Base-by-base conservation (phyloP, 2,113 vertebrate genomes). In the Myotis davidii region DNA sequence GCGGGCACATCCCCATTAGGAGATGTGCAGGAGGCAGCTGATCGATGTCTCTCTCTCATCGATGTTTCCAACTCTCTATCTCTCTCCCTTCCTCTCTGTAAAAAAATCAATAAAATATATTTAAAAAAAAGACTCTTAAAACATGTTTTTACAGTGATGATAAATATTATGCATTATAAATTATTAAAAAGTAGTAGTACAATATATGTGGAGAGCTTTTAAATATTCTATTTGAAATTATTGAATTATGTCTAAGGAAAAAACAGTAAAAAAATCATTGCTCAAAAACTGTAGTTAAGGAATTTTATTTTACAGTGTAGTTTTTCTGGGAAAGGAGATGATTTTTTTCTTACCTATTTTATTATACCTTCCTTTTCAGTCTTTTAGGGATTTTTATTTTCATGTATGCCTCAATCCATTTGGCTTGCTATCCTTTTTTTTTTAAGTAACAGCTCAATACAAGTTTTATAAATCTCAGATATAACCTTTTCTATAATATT, bases 231-330 rank as follows among this genome's bases (percentile, higher is more conserved):
- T 52, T 70, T 79, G 72, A 87, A 90, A 52, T 9, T 79, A 69
- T 10, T 88, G 12, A 88, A n/a, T 90, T 85, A 52, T 91, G 11
- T 77, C 18, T 88, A 85, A 88, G 34, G 64, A 93, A 94, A 95
- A 95, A 86, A 5, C 12, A 86, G 14, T 83, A 21, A 39, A 93
- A 93, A 61, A 93, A 48, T 77, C 27, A 85, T 9, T 42, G 9
- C 1, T 88, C 34, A 69, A 74, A 65, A 84, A 6, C 9, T 92
- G 14, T 78, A 39, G 70, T 77, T 10, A 23, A 29, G 32, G 50
- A n/a, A 61, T 72, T 89, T 65, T 65, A 2, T 74, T 87, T 86
- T 89, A 78, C 7, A 37, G 23, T 89, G 39, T 48, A 56, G 52
- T 45, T 42, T 61, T 70, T 78, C 20, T 7, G 7, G 17, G 25